Conservation (phyloP, 2,797 vertebrate genomes). For the Columba guinea region DNA sequence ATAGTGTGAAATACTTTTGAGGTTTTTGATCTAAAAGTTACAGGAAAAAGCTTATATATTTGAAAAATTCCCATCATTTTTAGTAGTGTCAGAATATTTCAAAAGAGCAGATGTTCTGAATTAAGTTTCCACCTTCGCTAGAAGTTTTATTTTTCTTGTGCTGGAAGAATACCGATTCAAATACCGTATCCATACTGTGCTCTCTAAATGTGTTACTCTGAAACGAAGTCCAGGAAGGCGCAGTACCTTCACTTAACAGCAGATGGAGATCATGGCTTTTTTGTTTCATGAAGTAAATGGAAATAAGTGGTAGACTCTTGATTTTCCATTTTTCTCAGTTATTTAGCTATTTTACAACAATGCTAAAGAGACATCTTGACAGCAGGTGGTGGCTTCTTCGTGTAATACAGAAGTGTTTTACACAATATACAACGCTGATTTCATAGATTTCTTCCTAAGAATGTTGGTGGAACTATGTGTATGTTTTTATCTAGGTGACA, state of each 20-base stretch:
- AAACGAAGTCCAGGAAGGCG: background rate
- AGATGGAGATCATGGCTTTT: background rate
- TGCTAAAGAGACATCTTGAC: background rate
- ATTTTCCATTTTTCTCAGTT: background rate
- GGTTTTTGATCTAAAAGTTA: background rate
- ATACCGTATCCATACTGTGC: background rate
- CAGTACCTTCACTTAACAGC: background rate
- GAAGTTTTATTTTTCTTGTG: background rate
- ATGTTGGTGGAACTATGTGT: background rate
- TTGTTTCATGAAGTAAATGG: background rate
- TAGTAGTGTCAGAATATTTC: background rate
- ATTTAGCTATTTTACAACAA: background rate
- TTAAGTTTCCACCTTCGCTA: background rate
- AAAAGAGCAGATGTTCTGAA: background rate
- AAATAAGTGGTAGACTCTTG: background rate
- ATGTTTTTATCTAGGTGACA: background rate
- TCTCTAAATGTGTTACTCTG: background rate
- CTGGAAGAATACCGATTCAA: background rate
- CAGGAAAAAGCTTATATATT: rapidly evolving
- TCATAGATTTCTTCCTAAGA: background rate
- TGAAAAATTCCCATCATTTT: rapidly evolving
- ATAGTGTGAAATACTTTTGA: background rate
- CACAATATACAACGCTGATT: rapidly evolving
- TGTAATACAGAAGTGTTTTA: background rate
- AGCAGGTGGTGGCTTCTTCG: background rate